Evolutionary conservation across 2,797 vertebrate genomes (phyloP).

Genomic region (Ambastaia sidthimunki): DNA sequence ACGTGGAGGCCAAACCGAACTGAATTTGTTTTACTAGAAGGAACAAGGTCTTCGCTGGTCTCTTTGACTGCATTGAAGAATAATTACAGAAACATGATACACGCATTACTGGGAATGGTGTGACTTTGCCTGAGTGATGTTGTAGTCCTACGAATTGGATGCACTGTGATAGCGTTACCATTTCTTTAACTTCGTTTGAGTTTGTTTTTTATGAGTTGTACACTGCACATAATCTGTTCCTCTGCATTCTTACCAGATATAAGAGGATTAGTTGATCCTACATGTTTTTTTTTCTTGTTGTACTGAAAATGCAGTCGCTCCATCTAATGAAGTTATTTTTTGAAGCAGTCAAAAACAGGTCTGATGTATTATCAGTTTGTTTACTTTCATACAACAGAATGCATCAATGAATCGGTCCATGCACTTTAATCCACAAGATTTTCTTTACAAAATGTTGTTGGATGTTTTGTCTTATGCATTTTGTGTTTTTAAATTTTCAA

Average conservation of each 20-base stretch:
- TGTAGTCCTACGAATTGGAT: conserved; percentile 65
- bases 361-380: conserved; percentile 22
- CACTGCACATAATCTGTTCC: conserved; percentile 44
- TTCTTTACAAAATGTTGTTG: conserved; percentile 28
- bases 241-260: conserved; percentile 17
- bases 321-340: conserved; percentile 35
- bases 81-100: conserved; percentile 20
- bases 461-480: conserved; percentile 40
- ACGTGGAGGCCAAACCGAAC: not conserved
- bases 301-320: conserved; percentile 53
- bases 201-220: conserved; percentile 24
- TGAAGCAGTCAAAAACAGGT: conserved; percentile 45
- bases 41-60: conserved; percentile 33
- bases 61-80: conserved; percentile 20
- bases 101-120: conserved; percentile 7
- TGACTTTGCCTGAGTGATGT: conserved; percentile 37
- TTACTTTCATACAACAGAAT: conserved; percentile 50
- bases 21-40: conserved; percentile 17
- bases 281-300: not conserved
- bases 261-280: not conserved
- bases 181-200: conserved; percentile 55
- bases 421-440: conserved; percentile 63
- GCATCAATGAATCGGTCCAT: conserved; percentile 57
- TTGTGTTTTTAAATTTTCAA: not conserved
- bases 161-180: conserved; percentile 68